Evolutionary conservation across 2,113 vertebrate genomes (phyloP).

Genomic region (Loxodonta africana): DNA sequence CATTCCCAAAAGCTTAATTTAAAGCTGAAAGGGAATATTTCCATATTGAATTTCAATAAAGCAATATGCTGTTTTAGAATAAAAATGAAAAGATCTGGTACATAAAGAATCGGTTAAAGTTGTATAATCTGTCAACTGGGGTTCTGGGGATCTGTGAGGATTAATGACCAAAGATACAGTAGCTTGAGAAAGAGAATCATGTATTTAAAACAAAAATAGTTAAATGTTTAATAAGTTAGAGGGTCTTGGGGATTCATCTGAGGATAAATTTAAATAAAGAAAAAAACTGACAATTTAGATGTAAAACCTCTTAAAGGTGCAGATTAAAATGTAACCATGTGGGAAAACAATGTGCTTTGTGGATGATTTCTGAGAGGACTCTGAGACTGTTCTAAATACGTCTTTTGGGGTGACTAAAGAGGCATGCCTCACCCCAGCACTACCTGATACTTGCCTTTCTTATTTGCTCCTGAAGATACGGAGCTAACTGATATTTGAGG

Average conservation of each 20-base stretch:
- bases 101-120: neutral
- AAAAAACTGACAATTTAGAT: neutral
- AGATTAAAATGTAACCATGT: neutral
- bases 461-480: neutral
- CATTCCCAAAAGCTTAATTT: neutral
- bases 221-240: neutral
- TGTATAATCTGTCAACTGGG: neutral
- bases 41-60: constrained; percentile 33
- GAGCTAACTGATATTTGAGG: neutral
- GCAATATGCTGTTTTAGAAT: neutral
- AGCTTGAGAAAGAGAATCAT: neutral
- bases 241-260: neutral
- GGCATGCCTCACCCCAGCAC: rapidly evolving
- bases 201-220: neutral
- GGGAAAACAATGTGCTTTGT: neutral
- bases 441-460: neutral
- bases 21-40: constrained; percentile 24
- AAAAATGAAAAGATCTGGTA: neutral
- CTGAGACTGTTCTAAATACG: neutral
- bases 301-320: neutral
- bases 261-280: neutral
- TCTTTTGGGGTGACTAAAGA: neutral
- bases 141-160: neutral
- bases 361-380: neutral
- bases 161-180: neutral